A percentile compares a stretch with the other conserved stretches of the same genome.
phyloP scores from a whole-genome alignment of 2,113 vertebrate species.

The Vanacampus margaritifer region DNA sequence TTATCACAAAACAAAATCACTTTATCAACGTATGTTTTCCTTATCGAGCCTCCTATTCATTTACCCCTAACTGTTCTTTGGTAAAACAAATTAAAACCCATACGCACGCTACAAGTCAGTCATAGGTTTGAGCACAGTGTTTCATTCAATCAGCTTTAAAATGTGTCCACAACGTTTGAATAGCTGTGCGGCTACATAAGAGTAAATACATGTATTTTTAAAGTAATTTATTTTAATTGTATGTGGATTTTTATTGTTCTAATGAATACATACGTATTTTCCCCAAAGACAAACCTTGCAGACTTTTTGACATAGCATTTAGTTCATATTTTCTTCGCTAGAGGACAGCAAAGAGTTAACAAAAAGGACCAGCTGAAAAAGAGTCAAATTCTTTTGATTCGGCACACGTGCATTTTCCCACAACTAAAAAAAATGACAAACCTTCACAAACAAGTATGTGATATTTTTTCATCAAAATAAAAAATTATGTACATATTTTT shows the following conservation, averaged over 20 bases:
- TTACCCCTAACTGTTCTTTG: neutral
- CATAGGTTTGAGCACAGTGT: neutral
- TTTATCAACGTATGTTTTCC: neutral
- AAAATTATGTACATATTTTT: no score
- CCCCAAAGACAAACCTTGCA: neutral
- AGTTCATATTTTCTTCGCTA: slow-evolving; percentile 1
- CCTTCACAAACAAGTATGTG: no score
- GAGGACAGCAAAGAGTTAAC: slow-evolving; percentile 36
- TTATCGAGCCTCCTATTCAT: neutral
- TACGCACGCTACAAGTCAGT: neutral
- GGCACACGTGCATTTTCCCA: no score
- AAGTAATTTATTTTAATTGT: neutral
- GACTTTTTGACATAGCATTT: neutral
- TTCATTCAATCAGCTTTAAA: neutral
- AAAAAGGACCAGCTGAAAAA: neutral
- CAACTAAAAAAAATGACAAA: no score
- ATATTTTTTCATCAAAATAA: no score
- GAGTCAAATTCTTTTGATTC: neutral
- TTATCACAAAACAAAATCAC: neutral
- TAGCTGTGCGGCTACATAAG: neutral
- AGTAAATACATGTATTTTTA: neutral
- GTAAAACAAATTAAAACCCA: neutral
- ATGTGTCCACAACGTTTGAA: neutral
- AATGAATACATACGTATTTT: neutral
- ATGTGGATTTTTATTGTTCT: neutral